A percentile compares a stretch with the other conserved stretches of the same genome.
Conservation (phyloP, 2,113 vertebrate genomes). For the Abramis brama region DNA sequence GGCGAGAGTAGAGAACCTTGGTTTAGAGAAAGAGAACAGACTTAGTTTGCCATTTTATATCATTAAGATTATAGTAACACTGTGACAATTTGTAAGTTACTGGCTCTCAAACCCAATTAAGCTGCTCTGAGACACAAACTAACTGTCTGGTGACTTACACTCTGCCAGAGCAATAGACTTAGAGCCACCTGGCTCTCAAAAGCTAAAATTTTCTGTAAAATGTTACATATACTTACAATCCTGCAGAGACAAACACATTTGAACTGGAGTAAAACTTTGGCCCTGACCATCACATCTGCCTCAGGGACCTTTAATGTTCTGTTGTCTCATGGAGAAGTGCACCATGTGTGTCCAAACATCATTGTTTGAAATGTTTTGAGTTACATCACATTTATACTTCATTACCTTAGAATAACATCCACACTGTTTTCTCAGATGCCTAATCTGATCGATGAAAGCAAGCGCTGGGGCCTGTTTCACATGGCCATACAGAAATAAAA, state of each 20-base stretch:
- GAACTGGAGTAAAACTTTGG: constrained; percentile 11
- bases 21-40: not conserved
- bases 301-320: constrained; percentile 14
- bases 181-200: not conserved
- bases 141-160: not conserved
- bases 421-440: constrained; percentile 38
- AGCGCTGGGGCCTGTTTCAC: not conserved
- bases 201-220: not conserved
- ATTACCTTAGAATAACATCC: constrained; percentile 61
- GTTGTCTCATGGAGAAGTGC: constrained; percentile 7
- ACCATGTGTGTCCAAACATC: constrained; percentile 58
- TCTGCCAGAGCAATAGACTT: not conserved
- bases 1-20: too few species aligned
- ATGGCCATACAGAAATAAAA: constrained; percentile 4
- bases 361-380: constrained; percentile 65
- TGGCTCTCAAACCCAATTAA: constrained; percentile 1
- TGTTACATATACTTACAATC: not conserved
- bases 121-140: not conserved
- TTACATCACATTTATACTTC: constrained; percentile 65
- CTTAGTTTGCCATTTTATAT: not conserved
- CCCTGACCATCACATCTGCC: not conserved
- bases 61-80: not conserved
- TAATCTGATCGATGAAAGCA: constrained; percentile 33
- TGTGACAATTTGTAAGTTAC: not conserved
- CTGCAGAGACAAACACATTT: constrained; percentile 10